These are phyloP conservation scores for Actias luna DNA, from an alignment of 2,888 invertebrate genomes.

Conservation along the genomic window DNA sequence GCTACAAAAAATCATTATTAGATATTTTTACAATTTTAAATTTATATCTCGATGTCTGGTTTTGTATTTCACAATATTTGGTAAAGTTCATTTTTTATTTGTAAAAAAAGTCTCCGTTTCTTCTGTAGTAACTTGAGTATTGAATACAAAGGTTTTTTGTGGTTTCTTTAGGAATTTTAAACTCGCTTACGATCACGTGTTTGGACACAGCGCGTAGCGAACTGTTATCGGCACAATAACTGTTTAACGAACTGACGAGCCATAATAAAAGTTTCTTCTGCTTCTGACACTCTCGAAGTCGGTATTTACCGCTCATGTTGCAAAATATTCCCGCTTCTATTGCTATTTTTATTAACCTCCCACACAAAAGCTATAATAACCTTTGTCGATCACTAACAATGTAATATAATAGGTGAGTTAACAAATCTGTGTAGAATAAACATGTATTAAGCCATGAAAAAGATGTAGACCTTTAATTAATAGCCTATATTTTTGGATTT, in stretches of 20 bases:
- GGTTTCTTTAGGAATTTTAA: neutral
- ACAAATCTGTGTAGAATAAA: no score
- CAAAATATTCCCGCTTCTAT: neutral
- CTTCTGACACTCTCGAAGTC: neutral
- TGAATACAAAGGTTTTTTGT: neutral
- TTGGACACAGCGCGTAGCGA: neutral
- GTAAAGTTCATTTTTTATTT: no score
- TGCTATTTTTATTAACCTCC: neutral
- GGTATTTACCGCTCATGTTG: neutral
- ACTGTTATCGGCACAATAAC: slow-evolving; percentile 23
- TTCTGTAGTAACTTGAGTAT: neutral
- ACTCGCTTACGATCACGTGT: neutral
- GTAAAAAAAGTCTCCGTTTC: no score
- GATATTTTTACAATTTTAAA: no score
- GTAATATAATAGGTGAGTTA: no score
- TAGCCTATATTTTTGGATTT: no score
- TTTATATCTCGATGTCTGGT: no score
- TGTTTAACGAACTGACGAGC: slow-evolving; percentile 35
- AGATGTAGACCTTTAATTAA: no score
- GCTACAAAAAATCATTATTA: no score
- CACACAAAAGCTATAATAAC: neutral
- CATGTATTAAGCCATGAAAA: no score
- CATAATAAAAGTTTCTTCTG: slow-evolving; percentile 21
- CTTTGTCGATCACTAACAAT: no score
- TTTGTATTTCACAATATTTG: no score